phyloP scores from a whole-genome alignment of 2,888 invertebrate species.

The Spisula solida region DNA sequence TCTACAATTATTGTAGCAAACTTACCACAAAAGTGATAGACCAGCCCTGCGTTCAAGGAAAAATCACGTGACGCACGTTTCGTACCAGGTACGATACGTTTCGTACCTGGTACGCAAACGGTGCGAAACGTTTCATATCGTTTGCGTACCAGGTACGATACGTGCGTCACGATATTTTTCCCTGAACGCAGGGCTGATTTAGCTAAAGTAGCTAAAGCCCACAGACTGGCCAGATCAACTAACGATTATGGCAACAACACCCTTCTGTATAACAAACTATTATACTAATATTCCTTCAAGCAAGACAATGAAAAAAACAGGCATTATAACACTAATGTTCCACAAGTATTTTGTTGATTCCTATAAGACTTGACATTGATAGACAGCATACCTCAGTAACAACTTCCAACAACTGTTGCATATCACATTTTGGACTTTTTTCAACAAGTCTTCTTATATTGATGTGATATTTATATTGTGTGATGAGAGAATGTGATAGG shows the following conservation, averaged over 20 bases:
- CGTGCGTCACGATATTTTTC: too few relatives aligned
- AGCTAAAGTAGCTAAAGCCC: too few relatives aligned
- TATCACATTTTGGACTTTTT: not conserved
- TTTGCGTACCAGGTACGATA: too few relatives aligned
- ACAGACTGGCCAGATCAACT: too few relatives aligned
- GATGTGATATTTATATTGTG: not conserved
- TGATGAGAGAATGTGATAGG: not conserved
- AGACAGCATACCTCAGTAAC: not conserved
- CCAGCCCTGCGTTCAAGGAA: too few relatives aligned
- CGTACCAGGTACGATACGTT: too few relatives aligned
- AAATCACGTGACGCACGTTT: too few relatives aligned
- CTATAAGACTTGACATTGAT: not conserved
- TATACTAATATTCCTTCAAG: conserved; percentile 9
- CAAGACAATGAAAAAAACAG: conserved; percentile 2
- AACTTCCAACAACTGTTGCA: not conserved
- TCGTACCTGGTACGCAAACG: too few relatives aligned
- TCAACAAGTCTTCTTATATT: conserved; percentile 1
- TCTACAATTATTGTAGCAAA: too few relatives aligned
- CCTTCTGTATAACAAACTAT: not conserved
- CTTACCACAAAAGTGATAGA: too few relatives aligned
- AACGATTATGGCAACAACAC: not conserved
- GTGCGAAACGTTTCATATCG: too few relatives aligned
- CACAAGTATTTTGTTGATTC: conserved; percentile 21
- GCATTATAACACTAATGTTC: not conserved
- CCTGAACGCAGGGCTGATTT: too few relatives aligned